These are phyloP conservation scores for Heteropelma amictum DNA, from an alignment of 2,888 invertebrate species.

Conservation along the genomic window DNA sequence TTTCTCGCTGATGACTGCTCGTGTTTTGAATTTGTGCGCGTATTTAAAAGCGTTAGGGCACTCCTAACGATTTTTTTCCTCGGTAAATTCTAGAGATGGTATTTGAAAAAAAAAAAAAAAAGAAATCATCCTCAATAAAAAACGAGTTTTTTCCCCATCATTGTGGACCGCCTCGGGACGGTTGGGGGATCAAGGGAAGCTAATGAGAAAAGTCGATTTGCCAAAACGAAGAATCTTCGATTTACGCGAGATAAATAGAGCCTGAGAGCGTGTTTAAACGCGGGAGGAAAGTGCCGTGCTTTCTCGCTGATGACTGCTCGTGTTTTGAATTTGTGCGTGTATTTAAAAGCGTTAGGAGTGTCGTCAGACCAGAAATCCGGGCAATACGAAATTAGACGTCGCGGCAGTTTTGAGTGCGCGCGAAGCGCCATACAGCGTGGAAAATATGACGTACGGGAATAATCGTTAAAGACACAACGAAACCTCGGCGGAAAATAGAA, in stretches of 20 bases:
- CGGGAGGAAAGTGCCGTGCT: not conserved
- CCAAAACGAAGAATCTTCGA: conserved; percentile 14
- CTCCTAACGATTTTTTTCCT: not conserved
- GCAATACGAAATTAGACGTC: conserved; percentile 69
- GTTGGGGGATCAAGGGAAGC: too few species aligned
- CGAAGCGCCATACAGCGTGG: conserved; percentile 48
- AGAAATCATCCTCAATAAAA: not conserved
- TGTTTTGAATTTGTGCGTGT: not conserved
- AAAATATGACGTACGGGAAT: conserved; percentile 49
- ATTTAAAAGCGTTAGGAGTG: conserved; percentile 55
- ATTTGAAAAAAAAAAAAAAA: not conserved
- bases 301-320: conserved; percentile 11
- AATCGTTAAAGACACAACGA: conserved; percentile 31
- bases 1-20: too few species aligned
- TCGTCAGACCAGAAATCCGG: conserved; percentile 74
- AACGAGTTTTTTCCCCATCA: not conserved
- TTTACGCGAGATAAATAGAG: conserved; percentile 27
- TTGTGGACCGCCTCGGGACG: too few species aligned
- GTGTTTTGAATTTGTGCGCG: too few species aligned
- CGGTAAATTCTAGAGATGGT: not conserved
- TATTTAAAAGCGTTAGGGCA: too few species aligned
- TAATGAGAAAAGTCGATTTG: conserved; percentile 2
- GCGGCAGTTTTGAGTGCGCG: conserved; percentile 17
- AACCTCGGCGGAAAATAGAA: conserved; percentile 24
- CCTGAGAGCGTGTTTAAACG: too few species aligned